Evolutionary conservation across 2,888 invertebrate species (phyloP).

Genomic region (Mallateleia sp.): DNA sequence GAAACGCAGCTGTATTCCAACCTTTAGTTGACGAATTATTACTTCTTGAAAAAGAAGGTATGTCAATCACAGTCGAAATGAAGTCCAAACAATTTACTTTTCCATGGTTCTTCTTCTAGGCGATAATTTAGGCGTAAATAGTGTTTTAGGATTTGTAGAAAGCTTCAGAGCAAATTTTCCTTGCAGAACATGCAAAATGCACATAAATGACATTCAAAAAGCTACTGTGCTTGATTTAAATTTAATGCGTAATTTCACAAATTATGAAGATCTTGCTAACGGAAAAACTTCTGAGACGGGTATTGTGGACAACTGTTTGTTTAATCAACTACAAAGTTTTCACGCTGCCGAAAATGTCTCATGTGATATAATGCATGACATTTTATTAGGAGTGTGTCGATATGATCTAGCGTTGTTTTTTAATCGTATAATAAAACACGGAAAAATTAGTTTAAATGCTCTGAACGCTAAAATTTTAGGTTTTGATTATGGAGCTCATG

Average conservation of each 20-base stretch:
- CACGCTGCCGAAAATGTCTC: slow-evolving; percentile 58
- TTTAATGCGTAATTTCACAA: neutral
- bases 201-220: neutral
- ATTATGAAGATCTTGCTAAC: neutral
- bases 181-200: slow-evolving; percentile 56
- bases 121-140: slow-evolving; percentile 61
- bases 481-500: slow-evolving; percentile 59
- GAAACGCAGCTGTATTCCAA: slow-evolving; percentile 48
- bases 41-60: slow-evolving; percentile 46
- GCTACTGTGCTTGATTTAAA: neutral
- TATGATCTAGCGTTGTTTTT: slow-evolving; percentile 66
- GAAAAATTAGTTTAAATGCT: slow-evolving; percentile 43
- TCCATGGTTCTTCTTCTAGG: slow-evolving; percentile 10
- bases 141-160: slow-evolving; percentile 61
- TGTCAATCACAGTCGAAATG: slow-evolving; percentile 20
- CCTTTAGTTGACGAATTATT: slow-evolving; percentile 59
- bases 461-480: slow-evolving; percentile 55
- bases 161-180: slow-evolving; percentile 68
- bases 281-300: slow-evolving; percentile 18
- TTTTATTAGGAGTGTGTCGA: slow-evolving; percentile 56
- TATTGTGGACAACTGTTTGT: slow-evolving; percentile 55
- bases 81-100: slow-evolving; percentile 23
- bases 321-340: slow-evolving; percentile 64
- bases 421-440: slow-evolving; percentile 37
- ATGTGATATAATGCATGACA: slow-evolving; percentile 72